A percentile compares a stretch with the other conserved stretches of the same genome.
Evolutionary conservation across 2,888 invertebrate species (phyloP).

Genomic region (Cylloceria caligata): DNA sequence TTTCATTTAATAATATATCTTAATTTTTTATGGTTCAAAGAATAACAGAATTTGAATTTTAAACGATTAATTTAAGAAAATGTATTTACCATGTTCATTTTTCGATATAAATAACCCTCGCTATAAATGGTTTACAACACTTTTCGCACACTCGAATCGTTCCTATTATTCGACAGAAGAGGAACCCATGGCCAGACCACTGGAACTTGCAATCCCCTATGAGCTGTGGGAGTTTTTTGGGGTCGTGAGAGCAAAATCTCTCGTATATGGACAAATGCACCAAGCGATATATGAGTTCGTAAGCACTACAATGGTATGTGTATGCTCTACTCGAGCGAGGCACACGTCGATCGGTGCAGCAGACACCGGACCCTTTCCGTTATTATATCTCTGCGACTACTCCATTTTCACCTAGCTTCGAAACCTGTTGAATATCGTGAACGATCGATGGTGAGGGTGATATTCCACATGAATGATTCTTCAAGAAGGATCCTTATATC

Average conservation of each 20-base stretch:
- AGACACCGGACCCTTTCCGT: constrained; percentile 25
- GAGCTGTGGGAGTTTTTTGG: background rate
- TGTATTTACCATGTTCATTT: too few relatives aligned
- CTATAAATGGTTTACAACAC: background rate
- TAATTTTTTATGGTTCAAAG: background rate
- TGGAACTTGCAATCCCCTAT: background rate
- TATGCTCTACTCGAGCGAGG: constrained; percentile 28
- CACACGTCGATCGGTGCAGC: constrained; percentile 30
- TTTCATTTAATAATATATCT: background rate
- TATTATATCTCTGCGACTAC: constrained; percentile 13
- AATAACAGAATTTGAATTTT: background rate
- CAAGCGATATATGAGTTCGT: background rate
- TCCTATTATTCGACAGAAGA: background rate
- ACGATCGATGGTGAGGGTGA: constrained; percentile 21
- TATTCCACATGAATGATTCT: constrained; percentile 54
- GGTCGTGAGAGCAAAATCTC: constrained; percentile 31
- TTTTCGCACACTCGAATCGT: background rate
- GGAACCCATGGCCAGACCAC: background rate
- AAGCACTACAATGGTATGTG: background rate
- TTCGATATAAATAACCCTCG: too few relatives aligned
- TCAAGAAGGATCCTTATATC: constrained; percentile 5
- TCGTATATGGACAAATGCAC: constrained; percentile 10
- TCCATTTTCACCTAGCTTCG: constrained; percentile 45
- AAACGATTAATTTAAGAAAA: background rate
- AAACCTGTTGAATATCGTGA: constrained; percentile 60